Conservation (phyloP, 2,888 invertebrate species). For the Caenorhabditis angaria region DNA sequence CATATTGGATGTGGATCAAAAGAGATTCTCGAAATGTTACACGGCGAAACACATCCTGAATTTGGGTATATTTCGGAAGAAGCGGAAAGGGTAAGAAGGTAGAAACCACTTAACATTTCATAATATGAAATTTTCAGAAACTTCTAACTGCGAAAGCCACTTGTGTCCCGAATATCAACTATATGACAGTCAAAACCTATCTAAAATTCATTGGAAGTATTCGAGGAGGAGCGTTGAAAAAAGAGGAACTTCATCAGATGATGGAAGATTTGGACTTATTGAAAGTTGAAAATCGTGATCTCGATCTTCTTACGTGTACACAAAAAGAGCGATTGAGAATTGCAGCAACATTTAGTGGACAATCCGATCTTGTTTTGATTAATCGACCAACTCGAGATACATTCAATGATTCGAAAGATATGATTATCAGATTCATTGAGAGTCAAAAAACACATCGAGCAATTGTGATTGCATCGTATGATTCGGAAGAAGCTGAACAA, state of each 20-base stretch:
- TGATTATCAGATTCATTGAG: constrained; percentile 23
- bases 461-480: constrained; percentile 19
- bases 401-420: constrained; percentile 15
- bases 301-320: constrained; percentile 23
- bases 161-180: background rate
- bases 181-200: background rate
- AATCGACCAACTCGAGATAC: constrained; percentile 23
- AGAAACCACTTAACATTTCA: too few relatives aligned
- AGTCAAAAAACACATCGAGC: constrained; percentile 16
- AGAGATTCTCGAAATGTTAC: background rate
- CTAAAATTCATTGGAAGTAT: background rate
- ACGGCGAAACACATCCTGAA: background rate
- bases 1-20: background rate
- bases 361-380: constrained; percentile 28
- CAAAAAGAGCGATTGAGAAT: constrained; percentile 30
- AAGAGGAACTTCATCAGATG: background rate
- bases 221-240: constrained; percentile 5
- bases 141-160: background rate
- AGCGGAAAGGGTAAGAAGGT: background rate
- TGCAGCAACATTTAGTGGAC: constrained; percentile 24
- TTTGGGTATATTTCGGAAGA: background rate
- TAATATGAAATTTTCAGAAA: background rate
- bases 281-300: constrained; percentile 10
- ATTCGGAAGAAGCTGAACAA: constrained; percentile 23
- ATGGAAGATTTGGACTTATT: constrained; percentile 17